Evolutionary conservation across 1,140 invertebrate species (phyloP).

Genomic region (Drosophila pruinosa): DNA sequence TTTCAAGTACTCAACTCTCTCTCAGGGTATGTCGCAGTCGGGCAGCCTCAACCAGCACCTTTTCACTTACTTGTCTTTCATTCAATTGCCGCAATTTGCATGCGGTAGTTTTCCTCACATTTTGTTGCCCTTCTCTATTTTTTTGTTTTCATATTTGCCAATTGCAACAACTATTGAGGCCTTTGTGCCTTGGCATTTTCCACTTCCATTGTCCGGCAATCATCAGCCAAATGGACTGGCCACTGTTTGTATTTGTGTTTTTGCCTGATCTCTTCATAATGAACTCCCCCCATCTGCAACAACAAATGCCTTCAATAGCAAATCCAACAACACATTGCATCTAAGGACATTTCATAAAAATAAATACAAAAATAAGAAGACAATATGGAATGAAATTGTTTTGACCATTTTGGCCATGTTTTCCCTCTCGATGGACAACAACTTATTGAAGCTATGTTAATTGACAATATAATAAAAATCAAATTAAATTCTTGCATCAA

Average conservation of each 20-base stretch:
- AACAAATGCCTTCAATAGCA: not conserved
- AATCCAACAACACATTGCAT: no score
- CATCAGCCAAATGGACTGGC: constrained; percentile 31
- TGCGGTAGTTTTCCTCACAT: constrained; percentile 15
- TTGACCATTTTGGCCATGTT: no score
- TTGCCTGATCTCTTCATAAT: constrained; percentile 29
- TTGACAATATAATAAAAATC: no score
- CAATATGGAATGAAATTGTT: no score
- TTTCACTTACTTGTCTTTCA: not conserved
- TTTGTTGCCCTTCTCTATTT: not conserved
- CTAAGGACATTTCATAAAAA: not conserved
- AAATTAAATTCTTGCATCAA: no score
- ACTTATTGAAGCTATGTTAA: no score
- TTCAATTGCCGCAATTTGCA: constrained; percentile 46
- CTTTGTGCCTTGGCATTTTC: constrained; percentile 2
- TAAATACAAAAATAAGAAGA: no score
- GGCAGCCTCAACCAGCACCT: no score
- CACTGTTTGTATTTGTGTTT: constrained; percentile 37
- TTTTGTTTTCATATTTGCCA: constrained; percentile 9
- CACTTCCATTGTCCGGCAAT: constrained; percentile 37
- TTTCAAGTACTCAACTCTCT: no score
- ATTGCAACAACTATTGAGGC: not conserved
- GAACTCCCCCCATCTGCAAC: not conserved
- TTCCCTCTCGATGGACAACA: no score
- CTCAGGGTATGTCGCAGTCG: no score